These are phyloP conservation scores for Discoglossus pictus DNA, from an alignment of 2,797 vertebrate species.

Conservation along the genomic window DNA sequence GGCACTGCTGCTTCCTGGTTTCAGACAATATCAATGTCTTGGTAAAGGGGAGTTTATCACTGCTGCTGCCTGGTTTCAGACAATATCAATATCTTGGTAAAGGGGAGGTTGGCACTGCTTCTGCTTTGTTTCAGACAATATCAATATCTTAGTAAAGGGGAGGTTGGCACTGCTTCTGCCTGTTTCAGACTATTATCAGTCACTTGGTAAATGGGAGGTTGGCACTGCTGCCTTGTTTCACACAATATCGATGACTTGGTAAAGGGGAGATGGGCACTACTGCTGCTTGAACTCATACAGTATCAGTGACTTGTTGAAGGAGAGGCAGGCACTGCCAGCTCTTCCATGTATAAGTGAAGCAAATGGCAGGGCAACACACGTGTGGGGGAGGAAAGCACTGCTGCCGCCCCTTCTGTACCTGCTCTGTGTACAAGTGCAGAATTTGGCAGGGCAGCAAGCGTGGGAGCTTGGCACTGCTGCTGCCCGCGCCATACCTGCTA, in stretches of 20 bases:
- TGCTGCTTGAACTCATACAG: slow-evolving; percentile 11
- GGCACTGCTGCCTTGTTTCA: too few species aligned
- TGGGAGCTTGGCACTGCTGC: slow-evolving; percentile 45
- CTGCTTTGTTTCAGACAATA: too few species aligned
- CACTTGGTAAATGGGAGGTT: slow-evolving; percentile 1
- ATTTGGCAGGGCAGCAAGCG: slow-evolving; percentile 42
- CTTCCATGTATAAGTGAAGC: slow-evolving; percentile 24
- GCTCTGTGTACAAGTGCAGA: slow-evolving; percentile 26
- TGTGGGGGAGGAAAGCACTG: slow-evolving; percentile 42
- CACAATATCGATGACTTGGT: too few species aligned
- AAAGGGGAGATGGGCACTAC: not conserved
- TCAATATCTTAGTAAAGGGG: too few species aligned
- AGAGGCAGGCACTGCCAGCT: not conserved
- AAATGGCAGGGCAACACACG: slow-evolving; percentile 35
- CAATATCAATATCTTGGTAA: too few species aligned
- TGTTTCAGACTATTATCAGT: slow-evolving; percentile 1
- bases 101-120: too few species aligned
- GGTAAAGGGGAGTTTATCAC: too few species aligned
- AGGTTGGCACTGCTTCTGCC: slow-evolving; percentile 1
- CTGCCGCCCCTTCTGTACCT: slow-evolving; percentile 46
- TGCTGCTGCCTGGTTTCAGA: too few species aligned
- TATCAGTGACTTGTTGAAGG: too few species aligned
- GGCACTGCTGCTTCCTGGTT: too few species aligned
- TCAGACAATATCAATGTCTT: too few species aligned
- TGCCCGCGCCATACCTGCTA: slow-evolving; percentile 41